These are phyloP conservation scores for Tamandua tetradactyla DNA, from an alignment of 2,797 vertebrate genomes.

Conservation along the genomic window DNA sequence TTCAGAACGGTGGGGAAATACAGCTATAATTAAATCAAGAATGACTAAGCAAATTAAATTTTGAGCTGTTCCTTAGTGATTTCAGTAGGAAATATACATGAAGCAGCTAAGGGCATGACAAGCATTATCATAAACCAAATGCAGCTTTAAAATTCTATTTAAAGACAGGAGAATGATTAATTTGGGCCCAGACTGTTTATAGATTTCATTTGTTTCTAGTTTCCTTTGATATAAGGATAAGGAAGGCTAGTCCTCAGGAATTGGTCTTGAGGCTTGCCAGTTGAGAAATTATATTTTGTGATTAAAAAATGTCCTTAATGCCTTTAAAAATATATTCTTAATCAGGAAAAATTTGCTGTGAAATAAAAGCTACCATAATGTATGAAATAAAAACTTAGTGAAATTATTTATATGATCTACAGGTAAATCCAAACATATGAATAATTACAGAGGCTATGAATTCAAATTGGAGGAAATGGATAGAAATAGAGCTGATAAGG, in stretches of 20 bases:
- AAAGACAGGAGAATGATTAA: neutral
- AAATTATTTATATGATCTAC: neutral
- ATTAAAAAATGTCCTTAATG: neutral
- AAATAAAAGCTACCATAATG: neutral
- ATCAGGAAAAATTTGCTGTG: neutral
- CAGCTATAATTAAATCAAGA: neutral
- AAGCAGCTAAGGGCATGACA: neutral
- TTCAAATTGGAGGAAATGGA: neutral
- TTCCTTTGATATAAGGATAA: slow-evolving; percentile 3
- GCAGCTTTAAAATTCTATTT: neutral
- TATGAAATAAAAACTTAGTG: neutral
- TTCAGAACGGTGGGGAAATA: neutral
- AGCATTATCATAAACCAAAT: neutral
- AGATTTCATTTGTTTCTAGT: neutral
- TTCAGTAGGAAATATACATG: neutral
- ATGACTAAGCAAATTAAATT: neutral
- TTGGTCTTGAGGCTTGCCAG: neutral
- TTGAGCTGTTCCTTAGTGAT: neutral
- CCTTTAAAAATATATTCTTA: neutral
- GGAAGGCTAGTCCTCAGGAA: neutral
- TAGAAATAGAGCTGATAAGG: neutral
- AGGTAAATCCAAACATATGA: neutral
- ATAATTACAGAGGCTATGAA: neutral
- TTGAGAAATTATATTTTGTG: neutral
- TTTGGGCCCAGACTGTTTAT: neutral